Evolutionary conservation across 2,888 invertebrate genomes (phyloP).

Genomic region (Synergus gifuensis): DNA sequence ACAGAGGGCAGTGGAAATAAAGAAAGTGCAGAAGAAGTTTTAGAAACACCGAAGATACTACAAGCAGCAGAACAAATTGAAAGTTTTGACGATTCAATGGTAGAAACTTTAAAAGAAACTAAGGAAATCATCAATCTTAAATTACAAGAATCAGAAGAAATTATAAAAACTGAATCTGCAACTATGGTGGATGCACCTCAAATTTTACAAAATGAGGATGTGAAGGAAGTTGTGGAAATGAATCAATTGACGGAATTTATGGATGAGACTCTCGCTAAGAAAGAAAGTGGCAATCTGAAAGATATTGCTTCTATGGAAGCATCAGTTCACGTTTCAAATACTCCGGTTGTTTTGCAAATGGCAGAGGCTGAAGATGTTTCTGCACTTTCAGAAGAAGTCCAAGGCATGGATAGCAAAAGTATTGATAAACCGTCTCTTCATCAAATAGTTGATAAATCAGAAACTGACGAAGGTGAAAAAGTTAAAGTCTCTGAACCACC

Average conservation of each 20-base stretch:
- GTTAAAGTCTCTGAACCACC: background rate
- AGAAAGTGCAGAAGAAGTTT: background rate
- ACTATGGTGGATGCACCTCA: background rate
- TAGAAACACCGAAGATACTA: background rate
- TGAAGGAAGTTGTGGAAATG: background rate
- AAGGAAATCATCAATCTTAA: background rate
- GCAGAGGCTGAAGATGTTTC: conserved; percentile 10
- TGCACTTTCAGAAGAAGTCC: conserved; percentile 9
- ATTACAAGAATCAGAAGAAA: conserved; percentile 1
- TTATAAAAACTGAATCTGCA: background rate
- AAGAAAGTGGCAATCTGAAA: background rate
- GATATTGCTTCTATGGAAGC: background rate
- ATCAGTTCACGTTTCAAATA: background rate
- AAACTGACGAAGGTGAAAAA: background rate
- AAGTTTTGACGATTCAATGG: conserved; percentile 1
- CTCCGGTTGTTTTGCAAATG: conserved; percentile 14
- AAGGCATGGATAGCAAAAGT: background rate
- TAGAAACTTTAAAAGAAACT: background rate
- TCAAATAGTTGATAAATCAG: background rate
- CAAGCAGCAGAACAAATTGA: conserved; percentile 7
- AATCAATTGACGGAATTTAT: background rate
- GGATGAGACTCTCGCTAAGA: background rate
- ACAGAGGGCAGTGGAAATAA: background rate
- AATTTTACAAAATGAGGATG: conserved; percentile 31
- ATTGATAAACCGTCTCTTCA: background rate